Percentiles rank a stretch among this genome's conserved stretches.
These are phyloP conservation scores for Actias luna DNA, from an alignment of 2,888 invertebrate genomes.

Conservation along the genomic window DNA sequence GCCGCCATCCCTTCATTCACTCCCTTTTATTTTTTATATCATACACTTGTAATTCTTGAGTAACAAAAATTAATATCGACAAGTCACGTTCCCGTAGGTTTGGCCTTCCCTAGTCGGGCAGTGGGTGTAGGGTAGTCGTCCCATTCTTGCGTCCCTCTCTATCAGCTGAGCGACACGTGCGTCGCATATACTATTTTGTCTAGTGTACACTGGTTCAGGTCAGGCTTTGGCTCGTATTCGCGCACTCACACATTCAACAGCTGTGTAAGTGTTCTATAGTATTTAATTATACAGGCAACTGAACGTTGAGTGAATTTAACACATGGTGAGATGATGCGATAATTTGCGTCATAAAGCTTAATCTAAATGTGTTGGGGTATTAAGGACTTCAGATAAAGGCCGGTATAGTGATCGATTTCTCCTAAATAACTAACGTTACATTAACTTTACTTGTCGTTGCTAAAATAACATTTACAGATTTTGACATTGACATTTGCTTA, in stretches of 20 bases:
- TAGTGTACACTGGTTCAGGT: constrained; percentile 50
- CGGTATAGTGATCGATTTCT: constrained; percentile 1
- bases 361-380: not conserved
- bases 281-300: constrained; percentile 13
- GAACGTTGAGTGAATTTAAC: constrained; percentile 13
- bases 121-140: constrained; percentile 48
- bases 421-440: not conserved
- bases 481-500: not conserved
- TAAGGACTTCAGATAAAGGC: not conserved
- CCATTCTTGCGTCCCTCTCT: constrained; percentile 58
- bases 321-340: constrained; percentile 11
- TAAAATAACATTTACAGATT: not conserved
- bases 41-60: too few relatives aligned
- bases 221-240: constrained; percentile 22
- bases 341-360: constrained; percentile 10
- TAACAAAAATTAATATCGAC: constrained; percentile 8
- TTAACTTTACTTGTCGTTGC: not conserved
- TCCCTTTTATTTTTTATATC: too few relatives aligned
- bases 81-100: constrained; percentile 3
- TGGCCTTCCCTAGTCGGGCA: constrained; percentile 16
- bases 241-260: constrained; percentile 18
- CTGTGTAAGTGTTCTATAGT: constrained; percentile 4
- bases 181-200: constrained; percentile 60
- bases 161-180: constrained; percentile 79
- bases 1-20: too few relatives aligned